A percentile compares a stretch with the other conserved stretches of the same genome.
Conservation (phyloP, 2,113 vertebrate species). For the Podarcis cretensis region DNA sequence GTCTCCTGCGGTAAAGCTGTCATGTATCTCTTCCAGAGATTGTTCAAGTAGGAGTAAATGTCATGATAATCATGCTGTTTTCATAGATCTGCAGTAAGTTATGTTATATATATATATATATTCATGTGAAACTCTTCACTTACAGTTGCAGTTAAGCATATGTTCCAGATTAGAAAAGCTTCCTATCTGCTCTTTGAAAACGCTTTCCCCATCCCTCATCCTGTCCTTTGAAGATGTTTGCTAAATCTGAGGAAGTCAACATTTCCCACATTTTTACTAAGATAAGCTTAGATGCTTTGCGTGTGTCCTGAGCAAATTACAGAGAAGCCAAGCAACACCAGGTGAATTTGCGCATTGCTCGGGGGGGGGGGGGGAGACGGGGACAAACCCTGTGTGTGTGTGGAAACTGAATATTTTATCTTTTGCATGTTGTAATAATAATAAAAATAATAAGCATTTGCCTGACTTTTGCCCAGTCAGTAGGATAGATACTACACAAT, state of each 20-base stretch:
- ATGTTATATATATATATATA: background rate
- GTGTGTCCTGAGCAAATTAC: background rate
- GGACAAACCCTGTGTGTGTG: too few relatives aligned
- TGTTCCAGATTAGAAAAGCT: constrained; percentile 14
- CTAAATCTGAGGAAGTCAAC: constrained; percentile 18
- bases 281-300: background rate
- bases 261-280: background rate
- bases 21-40: constrained; percentile 67
- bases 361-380: too few relatives aligned
- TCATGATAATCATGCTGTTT: constrained; percentile 69
- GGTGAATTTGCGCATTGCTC: background rate
- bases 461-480: background rate
- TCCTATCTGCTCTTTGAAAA: background rate
- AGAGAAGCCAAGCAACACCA: background rate
- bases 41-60: constrained; percentile 69
- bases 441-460: background rate
- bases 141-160: background rate
- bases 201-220: background rate
- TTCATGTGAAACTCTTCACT: constrained; percentile 16
- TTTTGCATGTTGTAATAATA: background rate
- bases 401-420: background rate
- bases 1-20: constrained; percentile 59
- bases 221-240: constrained; percentile 19
- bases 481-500: background rate
- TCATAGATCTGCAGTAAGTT: constrained; percentile 55